Base-by-base conservation (phyloP, 2,113 vertebrate species). In the Sander vitreus region DNA sequence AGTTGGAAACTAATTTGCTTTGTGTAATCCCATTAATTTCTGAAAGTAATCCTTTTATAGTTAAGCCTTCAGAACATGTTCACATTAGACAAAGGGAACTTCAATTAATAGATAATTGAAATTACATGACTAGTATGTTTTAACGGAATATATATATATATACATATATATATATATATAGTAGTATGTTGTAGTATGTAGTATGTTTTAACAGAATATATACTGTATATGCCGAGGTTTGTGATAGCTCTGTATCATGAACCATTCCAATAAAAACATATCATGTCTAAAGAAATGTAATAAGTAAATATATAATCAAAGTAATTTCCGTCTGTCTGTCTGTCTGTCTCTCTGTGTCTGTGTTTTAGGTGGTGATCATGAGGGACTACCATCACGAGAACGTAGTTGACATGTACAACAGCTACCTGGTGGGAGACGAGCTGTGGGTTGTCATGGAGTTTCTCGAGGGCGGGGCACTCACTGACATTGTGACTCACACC, bases 401-500 rank as follows among this genome's bases (percentile, higher is more conserved):
- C 0, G 98, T 99, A 79, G 98, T 99, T 0, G 98, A 99, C 95
- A 99, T 99, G 98, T 99, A 99, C 94, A 99, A 97, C 93, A 99
- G 98, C 90, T 99, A 99, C 88, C 95, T 99, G 82, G 98, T 99
- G 5, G 95, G 96, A 0, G 98, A 99, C 7, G 98, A 99, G 90
- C 95, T 99, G 51, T 99, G 98, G 98, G 98, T 99, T 0, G 98
- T 99, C 82, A 99, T 99, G 98, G 98, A 99, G 93, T 99, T 99
- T 79, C 95, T 99, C 72, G 98, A 99, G 95, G 98, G 98, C 1
- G 98, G 98, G 16, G 98, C 98, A 0, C 94, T 99, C 93, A 99
- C 98, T 0, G 98, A 99, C 86, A 99, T 99, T 0, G 98, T 99
- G 81, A 99, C 98, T 78, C 97, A 99, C 88, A 99, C 98, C 33